These are phyloP conservation scores for Carettochelys insculpta DNA, from an alignment of 2,113 vertebrate species.

Conservation along the genomic window DNA sequence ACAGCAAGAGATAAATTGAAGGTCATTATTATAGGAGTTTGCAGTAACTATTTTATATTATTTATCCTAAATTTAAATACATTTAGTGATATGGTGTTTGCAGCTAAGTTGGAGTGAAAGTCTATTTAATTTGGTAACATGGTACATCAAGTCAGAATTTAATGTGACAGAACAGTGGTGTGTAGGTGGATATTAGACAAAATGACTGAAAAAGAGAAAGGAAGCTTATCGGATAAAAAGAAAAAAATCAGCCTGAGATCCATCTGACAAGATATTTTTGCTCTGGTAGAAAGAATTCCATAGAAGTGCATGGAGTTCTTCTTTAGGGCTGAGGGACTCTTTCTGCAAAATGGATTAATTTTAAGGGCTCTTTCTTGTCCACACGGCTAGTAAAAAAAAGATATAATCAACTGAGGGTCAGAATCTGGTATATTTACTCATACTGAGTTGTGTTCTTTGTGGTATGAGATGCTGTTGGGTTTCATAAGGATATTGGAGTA, in stretches of 20 bases:
- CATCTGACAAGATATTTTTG: slow-evolving; percentile 7
- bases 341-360: neutral
- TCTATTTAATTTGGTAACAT: slow-evolving; percentile 30
- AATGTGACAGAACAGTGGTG: neutral
- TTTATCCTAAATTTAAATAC: slow-evolving; percentile 16
- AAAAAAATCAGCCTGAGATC: neutral
- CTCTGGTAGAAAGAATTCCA: neutral
- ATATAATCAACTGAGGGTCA: neutral
- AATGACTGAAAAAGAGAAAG: neutral
- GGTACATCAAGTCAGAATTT: slow-evolving; percentile 24
- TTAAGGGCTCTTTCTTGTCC: neutral
- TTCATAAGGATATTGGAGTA: neutral
- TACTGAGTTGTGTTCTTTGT: neutral
- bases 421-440: neutral
- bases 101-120: slow-evolving; percentile 11
- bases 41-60: neutral
- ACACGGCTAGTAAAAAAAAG: neutral
- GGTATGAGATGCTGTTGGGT: neutral
- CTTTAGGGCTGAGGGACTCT: neutral
- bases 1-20: neutral
- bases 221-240: neutral
- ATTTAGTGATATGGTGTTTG: neutral
- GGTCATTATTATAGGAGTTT: slow-evolving; percentile 5
- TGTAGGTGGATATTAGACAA: neutral
- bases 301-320: neutral